Percentiles rank a stretch among this genome's conserved stretches.
These are phyloP conservation scores for Thaleichthys pacificus DNA, from an alignment of 2,797 vertebrate genomes.

Conservation along the genomic window DNA sequence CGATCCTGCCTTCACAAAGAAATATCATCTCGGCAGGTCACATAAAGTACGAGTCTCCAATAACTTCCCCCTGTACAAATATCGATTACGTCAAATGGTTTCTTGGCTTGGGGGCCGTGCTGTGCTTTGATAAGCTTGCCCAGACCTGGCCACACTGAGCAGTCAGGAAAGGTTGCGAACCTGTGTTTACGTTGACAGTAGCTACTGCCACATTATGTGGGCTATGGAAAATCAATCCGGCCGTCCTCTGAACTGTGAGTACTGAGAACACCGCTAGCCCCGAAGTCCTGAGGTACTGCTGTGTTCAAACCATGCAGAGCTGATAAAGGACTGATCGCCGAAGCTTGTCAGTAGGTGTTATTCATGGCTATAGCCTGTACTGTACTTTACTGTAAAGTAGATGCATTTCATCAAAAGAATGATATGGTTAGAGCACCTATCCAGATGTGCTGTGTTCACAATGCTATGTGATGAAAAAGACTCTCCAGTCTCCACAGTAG, in stretches of 20 bases:
- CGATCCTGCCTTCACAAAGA: slow-evolving; percentile 41
- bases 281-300: slow-evolving; percentile 62
- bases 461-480: no score
- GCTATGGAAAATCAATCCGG: slow-evolving; percentile 62
- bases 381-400: no score
- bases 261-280: slow-evolving; percentile 53
- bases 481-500: no score
- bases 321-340: slow-evolving; percentile 37
- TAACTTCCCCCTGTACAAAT: slow-evolving; percentile 52
- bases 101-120: slow-evolving; percentile 58
- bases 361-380: no score
- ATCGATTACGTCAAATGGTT: slow-evolving; percentile 59
- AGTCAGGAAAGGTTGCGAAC: slow-evolving; percentile 59
- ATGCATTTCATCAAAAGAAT: no score
- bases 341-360: slow-evolving; percentile 42
- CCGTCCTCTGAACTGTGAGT: slow-evolving; percentile 58
- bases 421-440: no score
- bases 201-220: slow-evolving; percentile 53
- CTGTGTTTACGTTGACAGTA: slow-evolving; percentile 63
- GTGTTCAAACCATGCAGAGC: slow-evolving; percentile 51
- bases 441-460: no score
- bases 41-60: slow-evolving; percentile 47
- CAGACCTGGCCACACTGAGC: slow-evolving; percentile 42
- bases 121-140: slow-evolving; percentile 59
- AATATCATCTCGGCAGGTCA: slow-evolving; percentile 28